A percentile compares a stretch with the other conserved stretches of the same genome.
Conservation (phyloP, 2,113 vertebrate species). For the Neogobius melanostomus region DNA sequence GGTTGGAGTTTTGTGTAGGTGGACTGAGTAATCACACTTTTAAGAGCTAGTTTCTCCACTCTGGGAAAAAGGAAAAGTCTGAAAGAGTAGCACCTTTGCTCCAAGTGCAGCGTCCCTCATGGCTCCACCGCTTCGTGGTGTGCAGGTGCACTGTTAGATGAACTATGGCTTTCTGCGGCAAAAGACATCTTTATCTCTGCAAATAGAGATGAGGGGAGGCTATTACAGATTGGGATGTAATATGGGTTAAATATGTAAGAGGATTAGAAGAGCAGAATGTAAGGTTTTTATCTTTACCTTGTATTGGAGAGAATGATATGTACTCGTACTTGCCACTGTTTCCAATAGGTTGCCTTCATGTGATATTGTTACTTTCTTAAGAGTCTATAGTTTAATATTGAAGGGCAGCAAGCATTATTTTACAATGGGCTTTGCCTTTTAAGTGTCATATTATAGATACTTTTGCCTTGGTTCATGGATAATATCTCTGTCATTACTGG, state of each 20-base stretch:
- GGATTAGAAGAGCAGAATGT: not conserved
- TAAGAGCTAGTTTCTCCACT: slow-evolving; percentile 26
- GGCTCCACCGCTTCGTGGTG: not conserved
- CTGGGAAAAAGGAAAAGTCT: slow-evolving; percentile 32
- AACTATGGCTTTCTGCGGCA: slow-evolving; percentile 1
- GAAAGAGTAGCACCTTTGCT: slow-evolving; percentile 25
- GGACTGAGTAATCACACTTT: slow-evolving; percentile 34
- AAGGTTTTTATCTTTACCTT: not conserved
- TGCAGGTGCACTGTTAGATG: not conserved
- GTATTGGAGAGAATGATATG: not conserved
- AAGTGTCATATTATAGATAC: no score
- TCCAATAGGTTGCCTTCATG: no score
- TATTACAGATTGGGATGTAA: slow-evolving; percentile 1
- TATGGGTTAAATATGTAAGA: not conserved
- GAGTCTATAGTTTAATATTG: no score
- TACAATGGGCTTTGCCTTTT: no score
- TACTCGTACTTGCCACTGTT: not conserved
- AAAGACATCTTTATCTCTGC: not conserved
- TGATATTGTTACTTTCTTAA: no score
- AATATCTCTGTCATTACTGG: no score
- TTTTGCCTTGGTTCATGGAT: no score
- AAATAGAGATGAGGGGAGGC: not conserved
- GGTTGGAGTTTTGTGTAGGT: slow-evolving; percentile 32
- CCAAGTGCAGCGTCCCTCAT: slow-evolving; percentile 10
- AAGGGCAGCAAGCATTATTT: no score